Evolutionary conservation across 2,797 vertebrate species (phyloP).

Genomic region (Platalea minor): DNA sequence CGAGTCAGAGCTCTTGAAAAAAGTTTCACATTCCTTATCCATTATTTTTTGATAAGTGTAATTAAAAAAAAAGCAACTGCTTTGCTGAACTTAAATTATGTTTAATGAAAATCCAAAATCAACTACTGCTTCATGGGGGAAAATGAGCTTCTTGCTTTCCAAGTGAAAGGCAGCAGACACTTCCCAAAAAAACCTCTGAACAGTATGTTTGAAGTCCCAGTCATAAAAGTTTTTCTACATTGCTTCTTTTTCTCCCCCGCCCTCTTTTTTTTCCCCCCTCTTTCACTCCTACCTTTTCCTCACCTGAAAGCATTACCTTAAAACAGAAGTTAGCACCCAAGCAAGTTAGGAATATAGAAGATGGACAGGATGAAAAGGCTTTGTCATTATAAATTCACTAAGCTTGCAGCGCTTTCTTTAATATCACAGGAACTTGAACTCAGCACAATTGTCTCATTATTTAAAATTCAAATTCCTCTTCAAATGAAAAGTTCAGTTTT

Average conservation of each 20-base stretch:
- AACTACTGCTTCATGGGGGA: neutral
- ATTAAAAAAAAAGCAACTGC: neutral
- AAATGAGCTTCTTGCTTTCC: neutral
- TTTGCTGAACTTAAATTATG: neutral
- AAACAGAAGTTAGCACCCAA: neutral
- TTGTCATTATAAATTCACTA: neutral
- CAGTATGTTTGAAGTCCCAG: neutral
- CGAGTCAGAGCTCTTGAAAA: neutral
- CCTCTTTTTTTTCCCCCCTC: accelerated
- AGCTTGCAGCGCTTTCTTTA: neutral
- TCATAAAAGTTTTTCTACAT: neutral
- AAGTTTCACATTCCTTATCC: neutral
- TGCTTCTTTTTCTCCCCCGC: neutral
- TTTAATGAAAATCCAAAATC: neutral
- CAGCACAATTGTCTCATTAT: neutral
- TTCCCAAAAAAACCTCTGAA: neutral
- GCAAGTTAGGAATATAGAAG: neutral
- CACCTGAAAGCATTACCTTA: neutral
- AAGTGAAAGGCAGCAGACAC: neutral
- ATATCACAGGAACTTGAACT: neutral
- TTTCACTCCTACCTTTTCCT: neutral
- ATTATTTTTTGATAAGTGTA: neutral
- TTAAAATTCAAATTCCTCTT: neutral
- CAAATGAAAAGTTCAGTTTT: neutral
- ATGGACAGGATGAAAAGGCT: neutral